Base-by-base conservation (phyloP, 2,888 invertebrate genomes). In the Dermolepida albohirtum region DNA sequence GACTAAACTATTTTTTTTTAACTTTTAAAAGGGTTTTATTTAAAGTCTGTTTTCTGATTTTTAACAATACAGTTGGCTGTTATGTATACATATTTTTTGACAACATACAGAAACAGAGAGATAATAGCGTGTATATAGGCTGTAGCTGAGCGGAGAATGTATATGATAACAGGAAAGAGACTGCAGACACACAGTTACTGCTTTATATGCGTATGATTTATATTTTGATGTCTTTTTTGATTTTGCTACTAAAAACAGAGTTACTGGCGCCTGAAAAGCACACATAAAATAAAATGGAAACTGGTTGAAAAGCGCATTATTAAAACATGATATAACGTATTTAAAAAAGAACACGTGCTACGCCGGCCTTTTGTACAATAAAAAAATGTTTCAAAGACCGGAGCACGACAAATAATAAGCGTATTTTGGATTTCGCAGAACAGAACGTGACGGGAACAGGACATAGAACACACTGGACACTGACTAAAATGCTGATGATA, bases 381-480 rank as follows among this genome's bases (percentile, higher is more conserved):
- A 68, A 71, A 65, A 67, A 65, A 71, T 69, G 67, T 64, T 69
- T 10, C 49, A 49, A 49, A 49, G 49, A 22, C 22, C 22, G 49
- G n/a, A 11, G 17, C 40, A 22, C 39, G 16, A 4, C 43, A 11
- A 5, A 16, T 14, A 43, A 22, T 50, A 34, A 63, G 47, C 47
- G 47, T 17, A 47, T 47, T 14, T 47, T 14, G 41, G 64, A 16
- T 47, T n/a, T 47, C 51, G 40, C 47, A 43, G 52, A 66, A 69
- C 69, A 66, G 62, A 64, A 63, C 69, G 66, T 47, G 63, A 67
- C 67, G 63, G 63, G 67, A 70, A 77, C 77, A 73, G 74, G 71
- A 76, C 74, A 75, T 52, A 76, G 73, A 75, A 74, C 77, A 78
- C 75, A 74, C 71, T 76, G 70, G 71, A 73, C 70, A 70, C 71